phyloP scores from a whole-genome alignment of 2,113 vertebrate genomes.

The Pungitius pungitius region DNA sequence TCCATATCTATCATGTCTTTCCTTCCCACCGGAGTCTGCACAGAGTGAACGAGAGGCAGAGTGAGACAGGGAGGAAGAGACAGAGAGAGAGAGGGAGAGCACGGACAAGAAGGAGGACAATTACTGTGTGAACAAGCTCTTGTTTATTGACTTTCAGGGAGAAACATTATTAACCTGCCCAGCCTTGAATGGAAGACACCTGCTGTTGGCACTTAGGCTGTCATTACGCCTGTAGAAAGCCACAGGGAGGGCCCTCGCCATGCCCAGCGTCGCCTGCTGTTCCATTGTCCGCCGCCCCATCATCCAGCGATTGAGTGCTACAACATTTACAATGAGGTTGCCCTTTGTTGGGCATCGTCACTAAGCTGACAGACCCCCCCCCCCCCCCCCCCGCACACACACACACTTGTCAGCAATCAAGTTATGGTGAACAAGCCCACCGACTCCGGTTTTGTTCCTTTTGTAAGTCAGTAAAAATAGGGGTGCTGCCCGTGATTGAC shows the following conservation, averaged over 20 bases:
- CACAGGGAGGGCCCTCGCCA: slow-evolving; percentile 69
- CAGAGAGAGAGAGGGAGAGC: slow-evolving; percentile 17
- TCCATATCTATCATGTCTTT: background rate
- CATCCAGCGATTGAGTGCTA: slow-evolving; percentile 74
- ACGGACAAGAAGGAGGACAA: slow-evolving; percentile 65
- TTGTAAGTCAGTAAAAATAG: slow-evolving; percentile 63
- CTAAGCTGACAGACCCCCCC: slow-evolving; percentile 77
- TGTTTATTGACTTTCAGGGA: slow-evolving; percentile 83
- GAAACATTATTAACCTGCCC: slow-evolving; percentile 83
- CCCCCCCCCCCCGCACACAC: no score
- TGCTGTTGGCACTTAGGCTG: slow-evolving; percentile 82
- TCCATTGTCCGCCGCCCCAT: slow-evolving; percentile 76
- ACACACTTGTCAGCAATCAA: slow-evolving; percentile 82
- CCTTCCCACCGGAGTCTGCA: background rate
- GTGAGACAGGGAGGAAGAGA: slow-evolving; percentile 1
- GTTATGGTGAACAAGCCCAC: slow-evolving; percentile 70
- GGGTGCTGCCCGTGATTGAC: slow-evolving; percentile 60
- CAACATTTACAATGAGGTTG: slow-evolving; percentile 76
- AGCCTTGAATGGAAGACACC: slow-evolving; percentile 82
- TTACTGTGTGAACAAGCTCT: slow-evolving; percentile 83
- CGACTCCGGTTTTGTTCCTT: slow-evolving; percentile 65
- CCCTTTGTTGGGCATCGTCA: slow-evolving; percentile 72
- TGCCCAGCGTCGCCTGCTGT: slow-evolving; percentile 72
- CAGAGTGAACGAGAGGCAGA: background rate
- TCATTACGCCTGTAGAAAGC: slow-evolving; percentile 71